A percentile compares a stretch with the other conserved stretches of the same genome.
phyloP scores from a whole-genome alignment of 2,113 vertebrate genomes.

The Micronycteris hirsuta region DNA sequence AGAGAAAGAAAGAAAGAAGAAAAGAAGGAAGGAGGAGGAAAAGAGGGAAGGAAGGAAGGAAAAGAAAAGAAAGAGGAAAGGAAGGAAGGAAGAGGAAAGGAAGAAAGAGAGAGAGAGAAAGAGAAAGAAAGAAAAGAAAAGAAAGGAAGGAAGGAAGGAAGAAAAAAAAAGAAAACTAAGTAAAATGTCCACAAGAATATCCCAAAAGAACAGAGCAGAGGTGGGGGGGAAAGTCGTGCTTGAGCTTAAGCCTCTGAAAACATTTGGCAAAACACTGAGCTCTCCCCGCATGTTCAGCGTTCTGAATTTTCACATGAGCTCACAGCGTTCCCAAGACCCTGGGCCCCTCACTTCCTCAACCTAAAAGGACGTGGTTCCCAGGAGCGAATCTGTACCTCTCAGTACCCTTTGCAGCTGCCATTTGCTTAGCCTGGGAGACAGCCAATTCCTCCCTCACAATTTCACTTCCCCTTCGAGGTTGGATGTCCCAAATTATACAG shows the following conservation, averaged over 20 bases:
- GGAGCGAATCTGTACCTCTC: not conserved
- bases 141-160: no score
- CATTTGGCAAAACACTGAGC: not conserved
- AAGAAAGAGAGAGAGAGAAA: not conserved
- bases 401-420: not conserved
- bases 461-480: not conserved
- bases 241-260: slow-evolving; percentile 45
- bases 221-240: not conserved
- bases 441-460: not conserved
- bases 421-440: slow-evolving; percentile 44
- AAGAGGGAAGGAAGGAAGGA: no score
- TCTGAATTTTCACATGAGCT: slow-evolving; percentile 29
- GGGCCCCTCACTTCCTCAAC: not conserved
- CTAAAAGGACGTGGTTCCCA: not conserved
- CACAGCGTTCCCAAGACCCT: not conserved
- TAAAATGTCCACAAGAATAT: not conserved
- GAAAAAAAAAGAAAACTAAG: not conserved
- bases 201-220: slow-evolving; percentile 11
- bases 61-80: no score
- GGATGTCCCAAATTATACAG: slow-evolving; percentile 24
- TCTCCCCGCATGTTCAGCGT: not conserved
- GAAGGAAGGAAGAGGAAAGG: not conserved
- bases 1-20: no score
- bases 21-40: not conserved
- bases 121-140: not conserved